Evolutionary conservation across 2,797 vertebrate genomes (phyloP), one percentile per base, ranked within the genome.

Genomic region (Typhlichthys eigenmanni): DNA sequence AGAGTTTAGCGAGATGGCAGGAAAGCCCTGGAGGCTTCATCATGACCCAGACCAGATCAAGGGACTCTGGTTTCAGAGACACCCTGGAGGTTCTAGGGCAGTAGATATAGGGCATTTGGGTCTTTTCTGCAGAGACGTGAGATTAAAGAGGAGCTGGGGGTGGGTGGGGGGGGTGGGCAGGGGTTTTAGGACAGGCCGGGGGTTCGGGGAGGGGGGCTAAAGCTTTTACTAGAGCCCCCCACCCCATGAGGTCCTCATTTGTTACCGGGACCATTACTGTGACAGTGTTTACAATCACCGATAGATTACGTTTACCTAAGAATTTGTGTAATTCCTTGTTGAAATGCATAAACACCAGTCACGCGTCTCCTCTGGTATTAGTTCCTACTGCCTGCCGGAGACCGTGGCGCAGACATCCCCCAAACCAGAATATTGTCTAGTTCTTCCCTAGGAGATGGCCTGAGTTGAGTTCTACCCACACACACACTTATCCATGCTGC

Each of bases 211-310:
- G 49, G 32, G 11, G 13, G 12, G 43, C 47, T 7, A 34, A 19
- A 66, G 69, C 57, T 78, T 76, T 78, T 74, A 76, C 71, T 76
- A 64, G 74, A 72, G 83, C 77, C 75, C 78, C 69, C 69, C 51
- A 10, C 80, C 24, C 24, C 82, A 87, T 82, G 76, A 86, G 84
- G 83, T 88, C 82, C 78, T 91, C 86, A 85, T 93, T 92, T 91
- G 83, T 91, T 88, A 74, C 75, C 9, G 58, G 64, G 85, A 80
- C 88, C 88, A 92, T 92, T 92, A 89, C 80, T 80, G 77, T 85
- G 89, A 92, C 91, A 90, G 74, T 92, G 92, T 92, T 91, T 92
- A 91, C 86, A 84, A 77, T 85, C 70, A 78, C 55, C 38, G 82
- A 88, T 85, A 89, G 88, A 91, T 90, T 87, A 88, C 81, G 85